These are phyloP conservation scores for Dipodomys merriami DNA, from an alignment of 2,113 vertebrate species.

Conservation along the genomic window DNA sequence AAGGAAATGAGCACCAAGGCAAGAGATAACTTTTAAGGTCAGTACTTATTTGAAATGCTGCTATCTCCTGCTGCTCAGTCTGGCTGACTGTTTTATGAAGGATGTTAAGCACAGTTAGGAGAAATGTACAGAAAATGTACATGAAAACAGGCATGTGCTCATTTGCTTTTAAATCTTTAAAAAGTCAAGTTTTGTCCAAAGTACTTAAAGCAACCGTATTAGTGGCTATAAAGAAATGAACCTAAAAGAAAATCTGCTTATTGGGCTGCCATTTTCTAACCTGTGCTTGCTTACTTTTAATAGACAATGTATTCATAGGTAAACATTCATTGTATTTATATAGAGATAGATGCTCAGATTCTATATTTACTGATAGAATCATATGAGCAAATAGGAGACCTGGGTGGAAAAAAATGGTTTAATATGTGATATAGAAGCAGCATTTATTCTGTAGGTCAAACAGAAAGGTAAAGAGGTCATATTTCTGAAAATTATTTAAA, in stretches of 20 bases:
- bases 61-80: neutral
- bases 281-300: constrained; percentile 15
- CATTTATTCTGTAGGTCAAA: neutral
- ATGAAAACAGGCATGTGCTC: constrained; percentile 26
- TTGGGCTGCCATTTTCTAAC: constrained; percentile 32
- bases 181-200: neutral
- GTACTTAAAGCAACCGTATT: constrained; percentile 5
- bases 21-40: neutral
- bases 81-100: neutral
- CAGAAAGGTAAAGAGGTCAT: neutral
- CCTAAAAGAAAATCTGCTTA: constrained; percentile 22
- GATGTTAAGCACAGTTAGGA: neutral
- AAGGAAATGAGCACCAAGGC: neutral
- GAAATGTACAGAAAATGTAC: constrained; percentile 10
- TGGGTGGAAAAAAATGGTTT: neutral
- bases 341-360: constrained; percentile 26
- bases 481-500: constrained; percentile 51
- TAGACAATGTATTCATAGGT: constrained; percentile 18
- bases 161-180: constrained; percentile 27
- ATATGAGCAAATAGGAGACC: neutral
- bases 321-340: constrained; percentile 30
- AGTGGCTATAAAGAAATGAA: neutral
- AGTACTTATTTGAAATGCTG: neutral
- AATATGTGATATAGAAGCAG: neutral
- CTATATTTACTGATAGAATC: constrained; percentile 40